These are phyloP conservation scores for Recurvirostra avosetta DNA, from an alignment of 2,113 vertebrate genomes.

Conservation along the genomic window DNA sequence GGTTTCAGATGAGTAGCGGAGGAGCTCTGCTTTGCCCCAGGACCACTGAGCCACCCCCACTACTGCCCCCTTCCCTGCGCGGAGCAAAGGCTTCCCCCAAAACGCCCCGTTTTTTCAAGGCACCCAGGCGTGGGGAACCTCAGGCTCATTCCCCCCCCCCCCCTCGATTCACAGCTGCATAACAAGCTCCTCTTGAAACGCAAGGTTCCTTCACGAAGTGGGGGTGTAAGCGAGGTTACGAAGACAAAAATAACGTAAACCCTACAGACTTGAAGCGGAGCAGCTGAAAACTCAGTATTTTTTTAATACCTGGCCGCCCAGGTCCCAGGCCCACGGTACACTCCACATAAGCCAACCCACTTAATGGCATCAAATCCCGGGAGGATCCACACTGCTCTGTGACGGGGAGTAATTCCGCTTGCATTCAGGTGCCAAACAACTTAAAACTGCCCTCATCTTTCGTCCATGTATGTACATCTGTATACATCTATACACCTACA, in stretches of 20 bases:
- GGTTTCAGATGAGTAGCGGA: background rate
- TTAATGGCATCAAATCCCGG: background rate
- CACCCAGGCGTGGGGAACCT: background rate
- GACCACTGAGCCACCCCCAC: accelerated
- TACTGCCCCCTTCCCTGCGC: accelerated
- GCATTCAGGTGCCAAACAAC: background rate
- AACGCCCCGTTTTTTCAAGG: background rate
- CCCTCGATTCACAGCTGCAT: accelerated
- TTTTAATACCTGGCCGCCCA: background rate
- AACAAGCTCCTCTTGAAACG: background rate
- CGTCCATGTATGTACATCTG: background rate
- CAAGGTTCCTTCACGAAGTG: background rate
- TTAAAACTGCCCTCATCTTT: background rate
- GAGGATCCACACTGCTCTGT: background rate
- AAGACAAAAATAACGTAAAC: background rate
- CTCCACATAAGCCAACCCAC: background rate
- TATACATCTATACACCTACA: background rate
- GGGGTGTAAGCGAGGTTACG: background rate
- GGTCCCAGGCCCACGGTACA: background rate
- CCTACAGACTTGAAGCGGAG: background rate
- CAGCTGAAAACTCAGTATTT: background rate
- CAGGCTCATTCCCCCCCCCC: background rate
- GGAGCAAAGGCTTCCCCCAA: background rate
- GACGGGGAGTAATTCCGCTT: background rate
- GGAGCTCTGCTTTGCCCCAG: background rate